Evolutionary conservation across 2,797 vertebrate species (phyloP).

Genomic region (Zalophus californianus): DNA sequence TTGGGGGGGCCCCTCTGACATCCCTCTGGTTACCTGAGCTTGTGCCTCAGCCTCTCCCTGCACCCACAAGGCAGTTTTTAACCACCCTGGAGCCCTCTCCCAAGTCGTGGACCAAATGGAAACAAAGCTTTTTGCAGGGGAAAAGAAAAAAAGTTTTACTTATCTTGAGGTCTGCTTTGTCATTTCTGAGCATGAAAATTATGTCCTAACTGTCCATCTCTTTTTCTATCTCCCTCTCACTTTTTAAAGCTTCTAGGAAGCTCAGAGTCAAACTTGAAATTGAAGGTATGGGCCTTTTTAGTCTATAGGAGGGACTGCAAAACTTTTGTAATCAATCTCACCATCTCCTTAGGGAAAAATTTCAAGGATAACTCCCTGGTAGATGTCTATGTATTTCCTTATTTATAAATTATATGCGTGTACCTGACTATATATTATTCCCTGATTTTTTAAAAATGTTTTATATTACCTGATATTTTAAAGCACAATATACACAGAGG

Average conservation of each 20-base stretch:
- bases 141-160: neutral
- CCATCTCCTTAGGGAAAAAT: neutral
- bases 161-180: neutral
- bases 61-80: too few relatives aligned
- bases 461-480: neutral
- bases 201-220: neutral
- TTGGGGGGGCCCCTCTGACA: too few relatives aligned
- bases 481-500: neutral
- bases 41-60: too few relatives aligned
- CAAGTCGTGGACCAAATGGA: too few relatives aligned
- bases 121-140: too few relatives aligned
- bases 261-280: neutral
- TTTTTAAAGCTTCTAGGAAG: slow-evolving; percentile 30
- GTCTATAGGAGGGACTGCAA: neutral
- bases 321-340: neutral
- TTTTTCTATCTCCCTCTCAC: neutral
- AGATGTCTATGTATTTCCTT: neutral
- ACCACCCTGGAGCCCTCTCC: too few relatives aligned
- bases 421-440: neutral
- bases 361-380: neutral
- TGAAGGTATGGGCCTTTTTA: neutral
- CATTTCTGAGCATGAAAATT: neutral
- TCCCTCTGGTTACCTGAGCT: too few relatives aligned
- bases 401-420: neutral
- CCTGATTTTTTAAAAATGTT: neutral